Conservation (phyloP, 2,888 invertebrate species). For the Lycocerus yunnanus region DNA sequence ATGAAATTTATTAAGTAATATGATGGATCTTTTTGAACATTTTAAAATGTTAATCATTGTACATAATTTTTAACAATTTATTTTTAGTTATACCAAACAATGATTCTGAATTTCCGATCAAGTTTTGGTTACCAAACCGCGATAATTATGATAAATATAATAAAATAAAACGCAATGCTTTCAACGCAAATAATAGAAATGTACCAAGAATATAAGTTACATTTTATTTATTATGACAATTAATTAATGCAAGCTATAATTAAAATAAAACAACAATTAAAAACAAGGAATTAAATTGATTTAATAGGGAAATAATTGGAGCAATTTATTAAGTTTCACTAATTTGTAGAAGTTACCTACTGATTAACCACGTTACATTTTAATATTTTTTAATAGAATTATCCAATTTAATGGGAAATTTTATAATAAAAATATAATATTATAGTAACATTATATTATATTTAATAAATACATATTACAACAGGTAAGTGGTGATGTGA, state of each 20-base stretch:
- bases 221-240: neutral
- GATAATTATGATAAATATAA: neutral
- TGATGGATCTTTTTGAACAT: neutral
- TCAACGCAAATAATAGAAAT: neutral
- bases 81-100: neutral
- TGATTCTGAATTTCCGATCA: neutral
- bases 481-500: neutral
- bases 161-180: neutral
- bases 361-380: neutral
- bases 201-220: neutral
- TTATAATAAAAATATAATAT: neutral
- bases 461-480: neutral
- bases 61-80: neutral
- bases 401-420: neutral
- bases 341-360: neutral
- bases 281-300: neutral
- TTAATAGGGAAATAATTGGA: neutral
- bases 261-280: neutral
- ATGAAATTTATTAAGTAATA: neutral
- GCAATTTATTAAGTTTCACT: neutral
- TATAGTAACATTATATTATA: neutral
- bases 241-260: neutral
- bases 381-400: neutral
- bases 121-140: neutral
- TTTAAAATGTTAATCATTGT: neutral